Base-by-base conservation (phyloP, 1,140 invertebrate genomes). In the Pinna nobilis region DNA sequence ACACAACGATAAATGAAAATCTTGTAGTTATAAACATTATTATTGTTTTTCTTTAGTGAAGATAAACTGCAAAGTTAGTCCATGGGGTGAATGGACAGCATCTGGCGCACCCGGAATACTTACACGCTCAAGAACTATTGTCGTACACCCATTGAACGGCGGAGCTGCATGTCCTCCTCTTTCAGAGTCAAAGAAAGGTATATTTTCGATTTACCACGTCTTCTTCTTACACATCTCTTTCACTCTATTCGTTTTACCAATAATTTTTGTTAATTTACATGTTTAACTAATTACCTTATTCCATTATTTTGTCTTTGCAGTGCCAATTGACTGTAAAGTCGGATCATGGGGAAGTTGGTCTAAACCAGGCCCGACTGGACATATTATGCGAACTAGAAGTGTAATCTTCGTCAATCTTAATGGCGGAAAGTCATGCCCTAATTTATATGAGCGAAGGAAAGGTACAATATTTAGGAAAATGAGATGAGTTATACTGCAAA, bases 341-440 rank as follows among this genome's bases (percentile, higher is more conserved):
- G 9, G 39, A 11, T 9, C 23, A 11, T 44, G 39, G 39, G n/a
- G 39, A 11, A 44, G n/a, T 11, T 44, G 39, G 39, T 7, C 9
- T 11, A n/a, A 44, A 44, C 9, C 39, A 44, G 39, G n/a, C 39
- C n/a, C 39, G 9, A n/a, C 39, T 44, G 39, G 39, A 9, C n/a
- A 44, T n/a, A 9, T 11, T 11, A 44, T n/a, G 9, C 9, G 39
- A 44, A 44, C 39, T n/a, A 44, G 39, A n/a, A 44, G n/a, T 44
- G 39, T 44, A n/a, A n/a, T 44, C 39, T 11, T 7, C 9, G 39
- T 44, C 39, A 44, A 44, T 44, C 9, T 44, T n/a, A 44, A 44
- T 44, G 39, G 39, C 47, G 60, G 60, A 25, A 44, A 63, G 23
- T 35, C 20, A 23, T 63, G 60, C 47, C 37, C 37, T 23, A 39